These are phyloP conservation scores for Agrochola macilenta DNA, from an alignment of 2,888 invertebrate species.

Conservation along the genomic window DNA sequence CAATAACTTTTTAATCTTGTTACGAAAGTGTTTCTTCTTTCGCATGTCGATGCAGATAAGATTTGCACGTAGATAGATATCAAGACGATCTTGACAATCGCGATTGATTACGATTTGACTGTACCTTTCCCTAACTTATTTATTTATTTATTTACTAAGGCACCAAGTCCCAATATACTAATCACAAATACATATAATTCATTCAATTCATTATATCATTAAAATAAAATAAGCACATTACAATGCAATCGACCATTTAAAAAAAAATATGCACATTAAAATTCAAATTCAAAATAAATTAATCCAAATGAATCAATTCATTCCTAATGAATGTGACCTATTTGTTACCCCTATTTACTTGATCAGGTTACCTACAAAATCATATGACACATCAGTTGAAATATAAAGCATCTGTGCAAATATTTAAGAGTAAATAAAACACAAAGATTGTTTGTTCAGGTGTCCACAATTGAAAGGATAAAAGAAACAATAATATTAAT, in stretches of 20 bases:
- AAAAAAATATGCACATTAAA: too few species aligned
- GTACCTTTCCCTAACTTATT: too few species aligned
- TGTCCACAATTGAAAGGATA: slow-evolving; percentile 11
- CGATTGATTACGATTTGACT: slow-evolving; percentile 13
- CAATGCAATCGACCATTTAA: too few species aligned
- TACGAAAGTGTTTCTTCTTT: background rate
- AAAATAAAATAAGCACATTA: too few species aligned
- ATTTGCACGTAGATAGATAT: slow-evolving; percentile 38
- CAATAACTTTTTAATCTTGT: background rate
- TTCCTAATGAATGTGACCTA: background rate
- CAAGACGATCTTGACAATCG: slow-evolving; percentile 7
- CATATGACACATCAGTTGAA: background rate
- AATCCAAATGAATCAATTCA: too few species aligned
- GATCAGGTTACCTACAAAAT: slow-evolving; percentile 1
- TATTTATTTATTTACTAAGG: too few species aligned
- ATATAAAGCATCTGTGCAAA: background rate
- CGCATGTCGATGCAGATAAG: slow-evolving; percentile 13
- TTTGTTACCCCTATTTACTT: background rate
- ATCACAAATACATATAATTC: too few species aligned
- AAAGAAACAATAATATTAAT: background rate
- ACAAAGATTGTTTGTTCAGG: slow-evolving; percentile 15
- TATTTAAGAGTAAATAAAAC: background rate
- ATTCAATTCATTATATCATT: too few species aligned
- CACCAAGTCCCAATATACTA: too few species aligned
- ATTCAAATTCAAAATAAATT: too few species aligned